Base-by-base conservation (phyloP, 2,888 invertebrate species). In the Heliconius erato region DNA sequence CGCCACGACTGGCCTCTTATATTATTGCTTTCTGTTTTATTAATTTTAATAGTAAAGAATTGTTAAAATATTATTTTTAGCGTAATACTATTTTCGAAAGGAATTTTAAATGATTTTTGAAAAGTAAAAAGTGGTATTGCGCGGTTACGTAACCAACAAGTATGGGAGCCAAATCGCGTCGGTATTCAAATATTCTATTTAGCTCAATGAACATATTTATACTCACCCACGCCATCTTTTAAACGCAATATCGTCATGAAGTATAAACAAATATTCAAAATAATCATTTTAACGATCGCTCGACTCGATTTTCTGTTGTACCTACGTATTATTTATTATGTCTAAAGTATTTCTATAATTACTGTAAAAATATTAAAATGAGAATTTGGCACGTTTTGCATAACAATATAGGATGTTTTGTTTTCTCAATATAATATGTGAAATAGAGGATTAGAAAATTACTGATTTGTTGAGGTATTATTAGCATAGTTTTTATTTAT, bases 201-300 rank as follows among this genome's bases (percentile, higher is more conserved):
- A 84, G 80, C 81, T 76, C 72, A 81, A 85, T 82, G 82, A 82
- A 72, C 80, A 79, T 84, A 78, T 85, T 80, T 84, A 82, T 69
- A 78, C 67, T 35, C 84, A 78, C 85, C 87, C 83, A 86, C 85
- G 82, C 78, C 9, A 35, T 69, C 65, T 83, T 79, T 82, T 78
- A 76, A 79, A 81, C 82, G 77, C 82, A 74, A 83, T 81, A 69
- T 68, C 59, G 83, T 82, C 76, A 79, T 79, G 83, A 85, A 85
- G 84, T 87, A 86, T 87, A 87, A 87, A 86, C 86, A 86, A 74
- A 85, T 81, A 72, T 74, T 83, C 85, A 88, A 87, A 89, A 90
- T 40, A 91, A 91, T 85, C 59, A 86, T 86, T 88, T 90, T 89
- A 88, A 88, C 85, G 88, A 88, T 86, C 87, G 87, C 87, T 84